Percentiles rank a stretch among this genome's conserved stretches.
phyloP scores from a whole-genome alignment of 2,888 invertebrate genomes.

The Syrista parreyssii region DNA sequence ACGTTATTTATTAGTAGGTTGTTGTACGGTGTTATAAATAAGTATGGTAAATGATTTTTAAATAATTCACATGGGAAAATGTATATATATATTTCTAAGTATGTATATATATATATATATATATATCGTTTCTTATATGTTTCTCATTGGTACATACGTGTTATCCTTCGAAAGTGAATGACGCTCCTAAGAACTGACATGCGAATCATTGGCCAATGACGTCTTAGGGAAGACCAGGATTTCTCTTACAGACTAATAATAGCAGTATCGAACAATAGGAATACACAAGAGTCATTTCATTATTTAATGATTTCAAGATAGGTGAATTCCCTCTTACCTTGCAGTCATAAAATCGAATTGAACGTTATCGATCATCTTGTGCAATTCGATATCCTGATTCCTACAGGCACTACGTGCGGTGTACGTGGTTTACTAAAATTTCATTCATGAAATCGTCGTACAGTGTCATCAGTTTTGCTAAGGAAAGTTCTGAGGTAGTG shows the following conservation, averaged over 20 bases:
- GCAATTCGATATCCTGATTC: background rate
- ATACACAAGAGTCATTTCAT: background rate
- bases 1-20: background rate
- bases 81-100: background rate
- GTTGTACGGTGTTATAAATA: background rate
- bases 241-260: background rate
- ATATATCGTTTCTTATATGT: no score
- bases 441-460: background rate
- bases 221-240: constrained; percentile 15
- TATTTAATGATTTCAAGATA: background rate
- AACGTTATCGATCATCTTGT: background rate
- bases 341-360: background rate
- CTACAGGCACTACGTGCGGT: background rate
- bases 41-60: background rate
- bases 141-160: background rate
- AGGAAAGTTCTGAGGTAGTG: background rate
- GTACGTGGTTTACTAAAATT: background rate
- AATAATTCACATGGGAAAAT: background rate
- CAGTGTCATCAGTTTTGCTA: background rate
- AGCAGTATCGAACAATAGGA: constrained; percentile 9
- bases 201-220: constrained; percentile 12
- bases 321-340: background rate
- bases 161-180: background rate
- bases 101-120: no score
- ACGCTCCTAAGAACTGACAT: background rate